phyloP scores from a whole-genome alignment of 2,888 invertebrate species.

The Mayetiola destructor region DNA sequence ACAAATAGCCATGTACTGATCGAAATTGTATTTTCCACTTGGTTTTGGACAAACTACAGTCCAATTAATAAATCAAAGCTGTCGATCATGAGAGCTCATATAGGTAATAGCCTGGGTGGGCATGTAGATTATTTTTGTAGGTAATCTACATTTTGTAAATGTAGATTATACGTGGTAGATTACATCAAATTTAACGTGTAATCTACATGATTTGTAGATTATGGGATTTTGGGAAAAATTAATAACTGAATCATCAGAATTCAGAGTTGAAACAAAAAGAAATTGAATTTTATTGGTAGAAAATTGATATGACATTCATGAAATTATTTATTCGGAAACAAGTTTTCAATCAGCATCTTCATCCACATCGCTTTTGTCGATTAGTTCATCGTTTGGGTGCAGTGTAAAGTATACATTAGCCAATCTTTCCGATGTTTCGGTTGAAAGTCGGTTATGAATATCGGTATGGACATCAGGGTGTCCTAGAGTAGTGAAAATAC shows the following conservation, averaged over 20 bases:
- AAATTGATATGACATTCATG: neutral
- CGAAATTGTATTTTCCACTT: too few species aligned
- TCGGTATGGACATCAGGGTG: neutral
- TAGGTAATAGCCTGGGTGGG: neutral
- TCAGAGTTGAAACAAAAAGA: neutral
- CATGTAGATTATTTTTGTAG: neutral
- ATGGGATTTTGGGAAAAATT: neutral
- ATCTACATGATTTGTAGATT: constrained; percentile 1
- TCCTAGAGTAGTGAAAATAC: too few species aligned
- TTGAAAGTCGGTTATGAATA: neutral
- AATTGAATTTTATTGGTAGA: neutral
- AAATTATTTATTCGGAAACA: neutral
- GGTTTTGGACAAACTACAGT: too few species aligned
- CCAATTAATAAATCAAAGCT: neutral
- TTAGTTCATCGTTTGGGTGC: neutral
- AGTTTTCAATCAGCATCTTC: neutral
- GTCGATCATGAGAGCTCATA: neutral
- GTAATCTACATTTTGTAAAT: neutral
- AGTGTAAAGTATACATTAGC: neutral
- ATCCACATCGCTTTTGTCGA: neutral
- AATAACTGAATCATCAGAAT: neutral
- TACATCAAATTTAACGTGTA: neutral
- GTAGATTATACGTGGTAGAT: neutral
- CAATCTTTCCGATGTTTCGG: neutral
- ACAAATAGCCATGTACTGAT: too few species aligned